Percentiles rank a stretch among this genome's conserved stretches.
Conservation (phyloP, 2,888 invertebrate genomes). For the Fragum fragum region DNA sequence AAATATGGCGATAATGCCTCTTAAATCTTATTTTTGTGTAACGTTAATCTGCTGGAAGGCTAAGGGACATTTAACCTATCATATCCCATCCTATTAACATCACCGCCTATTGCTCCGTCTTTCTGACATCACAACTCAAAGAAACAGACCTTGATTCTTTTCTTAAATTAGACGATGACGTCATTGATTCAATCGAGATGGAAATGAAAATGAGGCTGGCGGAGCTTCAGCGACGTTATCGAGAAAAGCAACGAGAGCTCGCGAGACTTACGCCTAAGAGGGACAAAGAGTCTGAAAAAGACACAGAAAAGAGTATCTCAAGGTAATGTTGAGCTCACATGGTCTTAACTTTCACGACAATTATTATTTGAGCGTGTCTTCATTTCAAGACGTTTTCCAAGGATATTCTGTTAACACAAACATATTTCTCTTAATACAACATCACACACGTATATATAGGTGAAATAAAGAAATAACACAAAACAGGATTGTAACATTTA, state of each 20-base stretch:
- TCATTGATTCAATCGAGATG: conserved; percentile 88
- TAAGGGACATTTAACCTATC: neutral
- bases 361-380: too few species aligned
- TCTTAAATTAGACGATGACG: conserved; percentile 78
- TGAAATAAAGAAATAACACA: too few species aligned
- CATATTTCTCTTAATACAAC: too few species aligned
- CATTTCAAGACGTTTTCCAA: too few species aligned
- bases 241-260: conserved; percentile 94
- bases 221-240: conserved; percentile 93
- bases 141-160: conserved; percentile 81
- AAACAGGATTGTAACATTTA: too few species aligned
- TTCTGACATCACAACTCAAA: conserved; percentile 75
- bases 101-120: conserved; percentile 47
- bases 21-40: too few species aligned
- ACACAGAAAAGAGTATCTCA: conserved; percentile 22
- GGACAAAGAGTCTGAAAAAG: conserved; percentile 60
- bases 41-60: neutral
- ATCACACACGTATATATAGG: too few species aligned
- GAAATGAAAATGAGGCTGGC: conserved; percentile 94
- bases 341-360: too few species aligned
- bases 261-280: conserved; percentile 87
- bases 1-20: too few species aligned
- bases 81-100: conserved; percentile 21
- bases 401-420: too few species aligned
- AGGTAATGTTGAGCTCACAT: too few species aligned